Evolutionary conservation across 1,140 invertebrate genomes (phyloP).

Genomic region (Ostrea edulis): DNA sequence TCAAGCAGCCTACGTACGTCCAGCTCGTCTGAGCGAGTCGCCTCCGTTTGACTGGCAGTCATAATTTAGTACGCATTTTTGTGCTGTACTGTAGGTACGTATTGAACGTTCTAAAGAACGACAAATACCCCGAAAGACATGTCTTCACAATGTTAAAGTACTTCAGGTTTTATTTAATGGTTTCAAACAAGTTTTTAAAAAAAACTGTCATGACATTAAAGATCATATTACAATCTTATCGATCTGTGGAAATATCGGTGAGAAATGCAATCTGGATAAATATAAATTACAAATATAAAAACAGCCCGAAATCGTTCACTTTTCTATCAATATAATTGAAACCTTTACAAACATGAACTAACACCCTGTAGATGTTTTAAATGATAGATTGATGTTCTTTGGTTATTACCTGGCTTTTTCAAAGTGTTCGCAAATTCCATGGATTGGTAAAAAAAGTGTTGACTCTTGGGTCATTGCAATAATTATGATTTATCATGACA

Average conservation of each 20-base stretch:
- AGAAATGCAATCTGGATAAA: background rate
- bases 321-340: too few species aligned
- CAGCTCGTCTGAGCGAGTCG: background rate
- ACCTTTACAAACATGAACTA: too few species aligned
- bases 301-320: too few species aligned
- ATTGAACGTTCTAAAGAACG: background rate
- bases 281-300: too few species aligned
- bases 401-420: too few species aligned
- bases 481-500: too few species aligned
- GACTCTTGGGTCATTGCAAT: too few species aligned
- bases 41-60: background rate
- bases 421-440: too few species aligned
- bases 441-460: too few species aligned
- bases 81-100: background rate
- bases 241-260: background rate
- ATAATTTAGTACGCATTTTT: background rate
- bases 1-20: conserved; percentile 25
- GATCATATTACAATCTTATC: background rate
- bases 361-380: too few species aligned
- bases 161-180: background rate
- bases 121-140: background rate
- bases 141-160: background rate
- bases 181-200: background rate
- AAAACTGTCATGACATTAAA: background rate
- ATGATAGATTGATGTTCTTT: too few species aligned